Evolutionary conservation across 2,113 vertebrate species (phyloP), one percentile per base, ranked within the genome.

Genomic region (Phalacrocorax brasilianus): DNA sequence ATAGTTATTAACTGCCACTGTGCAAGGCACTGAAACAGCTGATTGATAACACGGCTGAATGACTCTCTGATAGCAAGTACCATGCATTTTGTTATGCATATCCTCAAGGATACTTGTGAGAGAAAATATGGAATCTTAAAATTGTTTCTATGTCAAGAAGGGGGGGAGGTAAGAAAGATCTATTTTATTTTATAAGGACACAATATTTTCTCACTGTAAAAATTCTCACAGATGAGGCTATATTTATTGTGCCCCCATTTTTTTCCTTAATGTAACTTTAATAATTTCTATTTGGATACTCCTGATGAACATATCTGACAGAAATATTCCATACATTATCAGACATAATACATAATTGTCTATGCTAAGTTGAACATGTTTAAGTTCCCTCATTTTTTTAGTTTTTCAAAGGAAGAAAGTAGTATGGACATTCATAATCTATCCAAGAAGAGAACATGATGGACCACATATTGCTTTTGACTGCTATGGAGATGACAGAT

Each of bases 41-140:
- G 74, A 95, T 42, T 72, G 94, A 88, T 75, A 93, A 88, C 56
- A 91, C 47, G 61, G n/a, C 56, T 63, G 53, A 95, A 75, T 91
- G 18, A 79, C 28, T 84, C 44, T 42, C 45, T 70, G 55, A 78
- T 74, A 62, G 35, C 23, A 88, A 85, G 14, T 42, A 38, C 7
- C 11, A 72, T 52, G 49, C 26, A 49, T 85, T 93, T 91, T 78
- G 9, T 47, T 91, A 61, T 85, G 35, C 40, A 56, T 72, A 61
- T 78, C 87, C 38, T 85, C 68, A 93, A 78, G 61, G n/a, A 89
- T 85, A 72, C 18, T 78, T 4, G 0, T 30, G 28, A 89, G 65
- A 47, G 7, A 88, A 85, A 20, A 82, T 23, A 85, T 24, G 40
- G 47, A 78, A 94, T 52, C 35, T 78, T 78, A 78, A 74, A 21